Base-by-base conservation (phyloP, 2,797 vertebrate species). In the Threskiornis aethiopicus region DNA sequence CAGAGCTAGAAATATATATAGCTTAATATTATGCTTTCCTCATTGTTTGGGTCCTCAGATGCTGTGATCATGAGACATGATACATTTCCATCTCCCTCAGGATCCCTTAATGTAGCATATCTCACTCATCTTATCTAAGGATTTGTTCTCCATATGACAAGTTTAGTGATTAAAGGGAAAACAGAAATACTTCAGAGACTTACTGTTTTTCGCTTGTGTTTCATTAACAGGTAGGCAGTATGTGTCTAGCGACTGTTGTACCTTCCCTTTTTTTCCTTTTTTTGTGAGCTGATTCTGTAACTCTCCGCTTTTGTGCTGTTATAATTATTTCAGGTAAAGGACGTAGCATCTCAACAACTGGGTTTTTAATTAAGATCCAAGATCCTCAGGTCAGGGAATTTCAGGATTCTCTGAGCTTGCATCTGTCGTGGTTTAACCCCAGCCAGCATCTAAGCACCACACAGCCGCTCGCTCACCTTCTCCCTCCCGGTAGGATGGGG, bases 141-240 rank as follows among this genome's bases (percentile, higher is more conserved):
- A 75, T 82, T 95, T 85, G 39, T 78, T 93, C 79, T 91, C 62
- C 26, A 5, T 88, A 18, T 65, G 80, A 91, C 54, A 90, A 86
- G 66, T 81, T 76, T 55, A 72, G 72, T 79, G 58, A 86, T 70
- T 76, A 81, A 93, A 87, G 16, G n/a, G 79, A 90, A 95, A 93
- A 61, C 61, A 86, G 44, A 93, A 80, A 67, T 65, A 61, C 57
- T 65, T 87, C n/a, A 70, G 91, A 78, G 79, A 86, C 51, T 65
- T 59, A 29, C 10, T 87, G 35, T 1, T 80, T 89, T 71, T 66
- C 41, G 44, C 57, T 29, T n/a, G 14, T 73, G 33, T 72, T 95
- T 91, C 49, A 78, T 80, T 71, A 87, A 22, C 25, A 87, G 52
- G 28, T 61, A 77, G 59, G 67, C 46, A 85, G 16, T 67, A 47